These are phyloP conservation scores for Muscicapa adusta DNA, from an alignment of 2,113 vertebrate genomes.

Conservation along the genomic window DNA sequence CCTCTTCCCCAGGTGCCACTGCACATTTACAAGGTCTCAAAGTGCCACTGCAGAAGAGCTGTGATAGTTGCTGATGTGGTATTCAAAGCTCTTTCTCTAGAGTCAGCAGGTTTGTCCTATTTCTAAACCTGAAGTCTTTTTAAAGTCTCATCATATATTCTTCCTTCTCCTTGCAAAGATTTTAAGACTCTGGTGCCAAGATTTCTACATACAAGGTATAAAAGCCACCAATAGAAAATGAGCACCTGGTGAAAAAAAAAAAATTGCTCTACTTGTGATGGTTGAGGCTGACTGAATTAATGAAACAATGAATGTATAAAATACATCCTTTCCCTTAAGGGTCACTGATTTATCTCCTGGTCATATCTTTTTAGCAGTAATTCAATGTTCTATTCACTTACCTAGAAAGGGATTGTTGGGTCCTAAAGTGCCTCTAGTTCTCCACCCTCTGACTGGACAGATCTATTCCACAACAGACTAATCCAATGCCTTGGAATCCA, in stretches of 20 bases:
- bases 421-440: neutral
- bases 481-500: neutral
- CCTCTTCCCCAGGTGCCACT: neutral
- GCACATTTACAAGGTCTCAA: neutral
- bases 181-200: neutral
- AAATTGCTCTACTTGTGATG: neutral
- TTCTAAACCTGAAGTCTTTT: neutral
- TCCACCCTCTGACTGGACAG: neutral
- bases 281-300: neutral
- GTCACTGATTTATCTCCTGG: neutral
- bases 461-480: neutral
- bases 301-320: neutral
- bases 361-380: neutral
- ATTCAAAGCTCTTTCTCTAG: neutral
- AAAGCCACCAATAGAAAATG: neutral
- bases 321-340: neutral
- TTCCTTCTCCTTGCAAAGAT: neutral
- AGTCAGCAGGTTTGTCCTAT: constrained; percentile 12
- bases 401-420: neutral
- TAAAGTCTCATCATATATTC: neutral
- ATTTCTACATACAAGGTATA: neutral
- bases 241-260: neutral
- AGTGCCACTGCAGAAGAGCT: neutral
- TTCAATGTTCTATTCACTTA: neutral
- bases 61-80: neutral